Percentiles rank a stretch among this genome's conserved stretches.
phyloP scores from a whole-genome alignment of 2,797 vertebrate species.

The Phoxinus dragarum region DNA sequence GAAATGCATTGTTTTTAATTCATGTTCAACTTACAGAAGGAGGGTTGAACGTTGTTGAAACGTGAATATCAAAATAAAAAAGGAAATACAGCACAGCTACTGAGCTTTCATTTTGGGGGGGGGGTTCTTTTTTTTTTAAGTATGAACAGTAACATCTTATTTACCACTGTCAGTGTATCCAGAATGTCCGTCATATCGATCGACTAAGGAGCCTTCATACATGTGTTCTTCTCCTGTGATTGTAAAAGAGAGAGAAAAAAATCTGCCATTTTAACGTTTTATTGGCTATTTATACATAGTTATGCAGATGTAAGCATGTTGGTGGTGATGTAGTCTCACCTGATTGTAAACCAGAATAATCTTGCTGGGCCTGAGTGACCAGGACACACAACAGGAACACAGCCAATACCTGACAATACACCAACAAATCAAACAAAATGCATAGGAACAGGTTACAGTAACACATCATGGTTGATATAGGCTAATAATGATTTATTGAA shows the following conservation, averaged over 20 bases:
- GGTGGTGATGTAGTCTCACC: constrained; percentile 60
- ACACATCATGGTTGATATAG: not conserved
- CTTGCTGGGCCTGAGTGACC: constrained; percentile 70
- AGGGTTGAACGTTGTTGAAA: not conserved
- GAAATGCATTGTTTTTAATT: not conserved
- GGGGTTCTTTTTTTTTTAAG: not conserved
- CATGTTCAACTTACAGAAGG: not conserved
- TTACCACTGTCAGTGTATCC: constrained; percentile 72
- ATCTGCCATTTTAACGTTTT: constrained; percentile 1
- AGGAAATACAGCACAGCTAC: not conserved
- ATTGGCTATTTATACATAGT: not conserved
- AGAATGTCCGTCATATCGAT: constrained; percentile 63
- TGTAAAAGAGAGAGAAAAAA: constrained; percentile 4
- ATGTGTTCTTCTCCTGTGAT: constrained; percentile 73
- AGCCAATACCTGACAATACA: constrained; percentile 64
- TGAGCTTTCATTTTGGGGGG: not conserved
- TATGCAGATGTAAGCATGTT: constrained; percentile 8
- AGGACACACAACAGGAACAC: constrained; percentile 65
- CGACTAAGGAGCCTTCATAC: constrained; percentile 72
- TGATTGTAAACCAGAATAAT: constrained; percentile 75
- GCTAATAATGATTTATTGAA: not conserved
- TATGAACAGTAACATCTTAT: not conserved
- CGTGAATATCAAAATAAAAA: not conserved
- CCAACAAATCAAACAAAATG: not conserved
- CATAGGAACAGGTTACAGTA: not conserved